Base-by-base conservation (phyloP, 2,797 vertebrate genomes). In the Amphiprion clarkii region DNA sequence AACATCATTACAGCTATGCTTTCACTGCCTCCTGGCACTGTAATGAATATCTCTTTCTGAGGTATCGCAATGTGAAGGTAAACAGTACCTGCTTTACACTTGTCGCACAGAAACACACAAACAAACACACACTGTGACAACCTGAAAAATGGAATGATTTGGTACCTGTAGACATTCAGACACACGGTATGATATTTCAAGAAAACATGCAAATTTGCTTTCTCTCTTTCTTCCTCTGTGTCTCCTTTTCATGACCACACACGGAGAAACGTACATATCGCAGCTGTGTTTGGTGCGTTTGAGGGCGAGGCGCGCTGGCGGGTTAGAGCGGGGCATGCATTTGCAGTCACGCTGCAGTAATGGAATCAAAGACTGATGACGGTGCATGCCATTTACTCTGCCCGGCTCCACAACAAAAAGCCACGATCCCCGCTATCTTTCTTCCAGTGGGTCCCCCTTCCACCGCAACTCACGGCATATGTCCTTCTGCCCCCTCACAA, bases 331-430 rank as follows among this genome's bases (percentile, higher is more conserved):
- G 52, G 46, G 48, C 55, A 67, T 81, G 70, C 62, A 60, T 89
- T 86, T 87, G 68, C 79, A 86, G 77, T 59, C 75, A 82, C 66
- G 68, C 85, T 72, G 85, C 85, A 88, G 71, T 88, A 89, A 91
- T 91, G 82, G 88, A 85, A 82, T 84, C 78, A 88, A 87, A 89
- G 89, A 93, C 73, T 92, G 89, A 93, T 91, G 89, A 91, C 66
- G 83, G 70, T 87, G 81, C 82, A 79, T 56, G 73, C 83, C 88
- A 85, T 91, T 91, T 88, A 87, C 83, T 76, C 82, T 55, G 74
- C 59, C 76, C 80, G 72, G 72, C 86, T 87, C 65, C 77, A 78
- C 83, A 89, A 86, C 78, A 88, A 71, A 89, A 88, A 84, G 57
- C 56, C 68, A 74, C 49, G 11, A 78, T 78, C 74, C 61, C 44